Evolutionary conservation across 2,113 vertebrate genomes (phyloP), one percentile per base, ranked within the genome.

Genomic region (Malurus alboscapulatus): DNA sequence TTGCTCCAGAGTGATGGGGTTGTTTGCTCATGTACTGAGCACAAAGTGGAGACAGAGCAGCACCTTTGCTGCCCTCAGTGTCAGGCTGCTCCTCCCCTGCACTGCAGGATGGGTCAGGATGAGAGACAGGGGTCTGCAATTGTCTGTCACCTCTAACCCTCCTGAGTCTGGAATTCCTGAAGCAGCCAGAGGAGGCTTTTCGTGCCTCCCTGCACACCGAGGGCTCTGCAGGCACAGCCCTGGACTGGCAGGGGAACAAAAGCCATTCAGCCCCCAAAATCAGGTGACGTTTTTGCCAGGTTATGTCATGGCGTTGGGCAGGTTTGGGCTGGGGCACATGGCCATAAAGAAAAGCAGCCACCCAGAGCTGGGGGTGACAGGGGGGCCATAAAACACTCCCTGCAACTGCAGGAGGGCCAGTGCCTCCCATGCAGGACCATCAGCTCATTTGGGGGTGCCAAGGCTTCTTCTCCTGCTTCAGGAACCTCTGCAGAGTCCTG

Each of bases 231-330:
- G 87, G 72, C 14, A 0, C 72, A 71, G 30, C 36, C 42, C 2
- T 1, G 62, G 34, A n/a, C 67, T 5, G 4, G 15, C 29, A 89
- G 20, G 50, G 73, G 57, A 94, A 82, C 68, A 92, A 87, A 92
- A 90, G 29, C 72, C 77, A 65, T 89, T 92, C 90, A 95, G 22
- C 22, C 47, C n/a, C 72, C 4, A 6, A 65, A 44, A 68, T 20
- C 88, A 69, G 65, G 69, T 38, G 67, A 68, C 11, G 26, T 94
- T 94, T 93, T 91, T 96, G 93, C 73, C 88, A 80, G 5, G 55
- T 81, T 82, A 83, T 32, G 67, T 94, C 84, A 94, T 7, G 40
- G 65, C 5, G 3, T 32, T 16, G 67, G 82, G 83, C 54, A 59
- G 36, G 73, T 77, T 65, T n/a, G 82, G 73, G 58, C 53, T 40